Evolutionary conservation across 2,888 invertebrate species (phyloP).

Genomic region (Dascillus cervinus): DNA sequence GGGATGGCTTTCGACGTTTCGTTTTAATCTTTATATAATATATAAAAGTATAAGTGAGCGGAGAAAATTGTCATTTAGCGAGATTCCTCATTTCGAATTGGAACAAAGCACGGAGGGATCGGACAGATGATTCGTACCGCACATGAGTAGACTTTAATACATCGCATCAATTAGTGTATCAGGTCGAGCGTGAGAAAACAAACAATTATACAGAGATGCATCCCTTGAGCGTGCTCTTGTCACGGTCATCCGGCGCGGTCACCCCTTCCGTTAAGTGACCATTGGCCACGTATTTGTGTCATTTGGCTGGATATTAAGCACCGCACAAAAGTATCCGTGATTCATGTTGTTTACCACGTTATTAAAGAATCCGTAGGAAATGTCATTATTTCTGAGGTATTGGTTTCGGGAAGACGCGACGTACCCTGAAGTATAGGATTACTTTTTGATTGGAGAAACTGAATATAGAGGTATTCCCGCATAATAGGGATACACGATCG

Average conservation of each 20-base stretch:
- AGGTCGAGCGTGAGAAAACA: conserved; percentile 44
- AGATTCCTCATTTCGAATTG: conserved; percentile 35
- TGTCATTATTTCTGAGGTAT: conserved; percentile 41
- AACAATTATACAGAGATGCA: conserved; percentile 41
- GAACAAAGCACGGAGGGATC: conserved; percentile 33
- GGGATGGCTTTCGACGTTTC: too few species aligned
- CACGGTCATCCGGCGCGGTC: conserved; percentile 36
- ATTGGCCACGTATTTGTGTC: conserved; percentile 34
- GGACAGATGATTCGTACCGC: conserved; percentile 30
- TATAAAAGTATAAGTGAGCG: too few species aligned
- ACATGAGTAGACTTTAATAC: conserved; percentile 41
- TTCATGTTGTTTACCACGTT: conserved; percentile 32
- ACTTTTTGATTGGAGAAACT: conserved; percentile 39
- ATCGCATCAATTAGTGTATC: conserved; percentile 43
- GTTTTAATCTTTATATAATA: too few species aligned
- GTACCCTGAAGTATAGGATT: conserved; percentile 32
- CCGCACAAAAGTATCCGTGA: conserved; percentile 28
- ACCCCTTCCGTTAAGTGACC: conserved; percentile 27
- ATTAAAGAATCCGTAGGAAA: conserved; percentile 36
- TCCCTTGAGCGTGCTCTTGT: conserved; percentile 40
- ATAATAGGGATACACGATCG: conserved; percentile 37
- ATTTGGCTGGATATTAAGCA: conserved; percentile 37
- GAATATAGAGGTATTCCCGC: conserved; percentile 32
- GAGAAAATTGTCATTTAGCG: too few species aligned
- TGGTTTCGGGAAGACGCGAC: conserved; percentile 27